Evolutionary conservation across 2,113 vertebrate genomes (phyloP).

Genomic region (Copsychus sechellarum): DNA sequence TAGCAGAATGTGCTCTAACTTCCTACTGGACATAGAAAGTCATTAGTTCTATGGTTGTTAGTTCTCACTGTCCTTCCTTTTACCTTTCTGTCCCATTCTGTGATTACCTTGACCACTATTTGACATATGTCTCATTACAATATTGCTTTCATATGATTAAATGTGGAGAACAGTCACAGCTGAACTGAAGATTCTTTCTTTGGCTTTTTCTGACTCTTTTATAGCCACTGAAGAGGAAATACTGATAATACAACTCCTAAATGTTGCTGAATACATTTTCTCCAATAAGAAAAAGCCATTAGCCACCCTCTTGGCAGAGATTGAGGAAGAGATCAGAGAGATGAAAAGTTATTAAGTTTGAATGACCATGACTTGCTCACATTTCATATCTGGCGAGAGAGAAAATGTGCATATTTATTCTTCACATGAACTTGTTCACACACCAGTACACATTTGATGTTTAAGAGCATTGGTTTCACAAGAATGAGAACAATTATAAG

Average conservation of each 20-base stretch:
- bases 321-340: neutral
- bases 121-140: neutral
- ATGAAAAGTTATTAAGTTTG: neutral
- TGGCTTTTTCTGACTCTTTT: neutral
- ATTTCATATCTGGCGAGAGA: neutral
- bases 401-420: neutral
- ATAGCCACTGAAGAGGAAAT: neutral
- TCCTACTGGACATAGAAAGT: neutral
- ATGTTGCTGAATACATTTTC: neutral
- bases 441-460: neutral
- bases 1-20: neutral
- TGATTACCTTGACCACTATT: neutral
- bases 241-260: neutral
- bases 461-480: neutral
- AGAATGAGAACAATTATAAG: neutral
- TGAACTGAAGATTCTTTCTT: neutral
- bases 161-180: neutral
- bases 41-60: fast-evolving
- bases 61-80: neutral
- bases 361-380: neutral
- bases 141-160: neutral
- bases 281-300: neutral
- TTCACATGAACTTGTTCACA: neutral
- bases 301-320: neutral
- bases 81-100: neutral